These are phyloP conservation scores for Drosophila subsilvestris DNA, from an alignment of 2,888 invertebrate species.

Conservation along the genomic window DNA sequence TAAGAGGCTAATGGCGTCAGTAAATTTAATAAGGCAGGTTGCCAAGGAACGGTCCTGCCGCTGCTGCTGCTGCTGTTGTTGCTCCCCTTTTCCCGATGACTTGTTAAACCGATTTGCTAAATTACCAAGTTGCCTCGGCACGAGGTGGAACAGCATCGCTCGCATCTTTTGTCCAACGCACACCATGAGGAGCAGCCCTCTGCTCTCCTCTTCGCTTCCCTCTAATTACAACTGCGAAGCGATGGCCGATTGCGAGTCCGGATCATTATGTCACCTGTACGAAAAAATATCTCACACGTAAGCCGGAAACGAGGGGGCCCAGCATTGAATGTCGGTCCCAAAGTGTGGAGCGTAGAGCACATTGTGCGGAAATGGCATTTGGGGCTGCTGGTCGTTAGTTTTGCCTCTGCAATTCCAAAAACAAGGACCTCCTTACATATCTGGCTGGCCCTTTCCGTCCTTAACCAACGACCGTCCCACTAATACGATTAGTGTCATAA, in stretches of 20 bases:
- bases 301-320: constrained; percentile 62
- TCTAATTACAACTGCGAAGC: constrained; percentile 63
- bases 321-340: constrained; percentile 17
- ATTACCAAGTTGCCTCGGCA: constrained; percentile 59
- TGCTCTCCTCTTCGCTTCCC: constrained; percentile 21
- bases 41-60: neutral
- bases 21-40: constrained; percentile 59
- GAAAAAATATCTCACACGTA: constrained; percentile 77
- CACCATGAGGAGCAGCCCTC: constrained; percentile 3
- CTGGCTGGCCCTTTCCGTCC: constrained; percentile 8
- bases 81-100: constrained; percentile 33
- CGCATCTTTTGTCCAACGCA: constrained; percentile 37
- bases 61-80: neutral
- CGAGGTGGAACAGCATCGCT: constrained; percentile 14
- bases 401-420: constrained; percentile 4
- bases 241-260: constrained; percentile 33
- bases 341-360: constrained; percentile 16
- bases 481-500: constrained; percentile 81
- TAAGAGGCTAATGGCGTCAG: constrained; percentile 51
- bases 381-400: constrained; percentile 53
- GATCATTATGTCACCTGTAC: constrained; percentile 78
- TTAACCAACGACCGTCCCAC: constrained; percentile 74
- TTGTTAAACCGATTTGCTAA: constrained; percentile 75
- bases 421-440: constrained; percentile 11
- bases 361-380: constrained; percentile 78